phyloP scores from a whole-genome alignment of 1,140 invertebrate genomes.

The Drosophila pachea region DNA sequence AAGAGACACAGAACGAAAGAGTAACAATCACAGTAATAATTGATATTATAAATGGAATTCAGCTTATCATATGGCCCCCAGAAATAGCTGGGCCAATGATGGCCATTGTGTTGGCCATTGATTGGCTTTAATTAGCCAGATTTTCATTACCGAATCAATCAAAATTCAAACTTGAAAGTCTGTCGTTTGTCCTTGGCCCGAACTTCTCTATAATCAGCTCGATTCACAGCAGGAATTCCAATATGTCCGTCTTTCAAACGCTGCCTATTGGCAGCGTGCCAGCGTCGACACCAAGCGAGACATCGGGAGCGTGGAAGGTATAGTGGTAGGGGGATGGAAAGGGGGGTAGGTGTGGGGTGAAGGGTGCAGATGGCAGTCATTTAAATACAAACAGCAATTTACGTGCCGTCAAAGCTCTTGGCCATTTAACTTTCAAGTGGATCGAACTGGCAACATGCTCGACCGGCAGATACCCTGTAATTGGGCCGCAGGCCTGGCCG shows the following conservation, averaged over 20 bases:
- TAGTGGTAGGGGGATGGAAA: too few species aligned
- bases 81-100: too few species aligned
- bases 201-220: conserved; percentile 1
- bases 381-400: conserved; percentile 42
- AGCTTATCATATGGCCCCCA: too few species aligned
- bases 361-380: conserved; percentile 21
- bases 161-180: not conserved
- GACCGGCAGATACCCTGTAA: not conserved
- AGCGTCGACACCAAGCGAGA: conserved; percentile 11
- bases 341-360: too few species aligned
- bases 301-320: too few species aligned
- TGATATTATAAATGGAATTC: too few species aligned
- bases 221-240: conserved; percentile 18
- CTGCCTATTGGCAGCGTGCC: conserved; percentile 9
- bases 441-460: not conserved
- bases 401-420: conserved; percentile 31
- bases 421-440: conserved; percentile 22
- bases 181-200: not conserved
- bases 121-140: not conserved
- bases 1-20: too few species aligned
- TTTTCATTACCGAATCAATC: not conserved
- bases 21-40: too few species aligned
- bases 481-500: not conserved
- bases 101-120: too few species aligned
- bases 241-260: conserved; percentile 4